These are phyloP conservation scores for Onychomys torridus DNA, from an alignment of 2,797 vertebrate species.

Conservation along the genomic window DNA sequence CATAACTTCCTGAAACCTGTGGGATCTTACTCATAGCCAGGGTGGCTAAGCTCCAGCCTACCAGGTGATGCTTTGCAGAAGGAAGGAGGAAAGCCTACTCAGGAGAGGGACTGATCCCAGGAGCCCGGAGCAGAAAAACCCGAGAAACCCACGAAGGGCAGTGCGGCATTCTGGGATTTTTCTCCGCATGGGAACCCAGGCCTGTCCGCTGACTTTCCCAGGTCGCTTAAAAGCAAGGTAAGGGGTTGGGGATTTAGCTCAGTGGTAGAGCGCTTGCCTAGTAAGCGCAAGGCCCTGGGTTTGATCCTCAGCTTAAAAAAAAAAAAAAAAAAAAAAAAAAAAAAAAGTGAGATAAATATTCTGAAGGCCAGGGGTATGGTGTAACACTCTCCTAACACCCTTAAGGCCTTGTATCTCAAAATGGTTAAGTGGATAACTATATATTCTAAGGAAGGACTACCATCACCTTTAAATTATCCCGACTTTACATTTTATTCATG, in stretches of 20 bases:
- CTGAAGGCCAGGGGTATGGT: neutral
- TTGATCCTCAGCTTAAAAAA: no score
- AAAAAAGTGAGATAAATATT: neutral
- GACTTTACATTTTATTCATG: neutral
- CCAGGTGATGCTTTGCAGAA: neutral
- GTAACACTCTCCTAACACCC: no score
- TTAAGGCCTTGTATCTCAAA: neutral
- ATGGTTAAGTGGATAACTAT: neutral
- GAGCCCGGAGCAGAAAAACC: neutral
- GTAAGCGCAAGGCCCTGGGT: no score
- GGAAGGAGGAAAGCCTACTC: neutral
- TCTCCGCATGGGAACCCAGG: neutral
- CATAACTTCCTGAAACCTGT: neutral
- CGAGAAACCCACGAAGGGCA: neutral
- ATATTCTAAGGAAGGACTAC: neutral
- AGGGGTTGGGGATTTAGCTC: no score
- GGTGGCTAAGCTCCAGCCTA: neutral
- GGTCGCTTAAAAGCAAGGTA: neutral
- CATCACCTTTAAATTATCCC: neutral
- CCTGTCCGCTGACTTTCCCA: neutral
- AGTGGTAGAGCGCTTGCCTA: no score
- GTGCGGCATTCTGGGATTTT: neutral
- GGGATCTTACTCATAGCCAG: neutral
- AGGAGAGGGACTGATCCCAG: neutral
- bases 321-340: no score